phyloP scores from a whole-genome alignment of 1,140 invertebrate genomes.

The Linepithema humile region DNA sequence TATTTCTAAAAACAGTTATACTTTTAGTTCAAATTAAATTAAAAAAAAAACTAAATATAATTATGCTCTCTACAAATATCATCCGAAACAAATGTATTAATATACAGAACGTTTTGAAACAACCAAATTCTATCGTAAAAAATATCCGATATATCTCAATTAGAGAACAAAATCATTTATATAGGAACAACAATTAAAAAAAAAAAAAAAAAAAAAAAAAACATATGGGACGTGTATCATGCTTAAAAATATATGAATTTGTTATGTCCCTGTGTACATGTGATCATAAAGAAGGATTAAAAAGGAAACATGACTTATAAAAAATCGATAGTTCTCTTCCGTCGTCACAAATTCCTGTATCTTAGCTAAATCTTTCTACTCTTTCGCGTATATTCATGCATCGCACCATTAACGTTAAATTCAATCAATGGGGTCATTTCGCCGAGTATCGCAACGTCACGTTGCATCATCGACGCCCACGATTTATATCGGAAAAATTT shows the following conservation, averaged over 20 bases:
- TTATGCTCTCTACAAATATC: neutral
- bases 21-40: neutral
- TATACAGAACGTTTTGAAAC: neutral
- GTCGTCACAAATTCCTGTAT: neutral
- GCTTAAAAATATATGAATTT: neutral
- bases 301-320: neutral
- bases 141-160: neutral
- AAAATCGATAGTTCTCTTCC: neutral
- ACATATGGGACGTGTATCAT: neutral
- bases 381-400: neutral
- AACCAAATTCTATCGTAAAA: neutral
- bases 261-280: neutral
- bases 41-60: neutral
- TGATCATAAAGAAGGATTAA: too few species aligned
- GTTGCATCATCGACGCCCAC: too few species aligned
- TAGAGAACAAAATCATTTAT: constrained; percentile 6
- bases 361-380: too few species aligned
- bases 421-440: neutral
- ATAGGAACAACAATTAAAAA: neutral
- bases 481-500: neutral
- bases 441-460: too few species aligned
- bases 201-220: neutral
- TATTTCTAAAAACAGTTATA: neutral
- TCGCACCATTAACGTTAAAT: too few species aligned
- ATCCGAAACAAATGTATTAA: neutral